Evolutionary conservation across 1,140 invertebrate genomes (phyloP).

Genomic region (Cydia strobilella): DNA sequence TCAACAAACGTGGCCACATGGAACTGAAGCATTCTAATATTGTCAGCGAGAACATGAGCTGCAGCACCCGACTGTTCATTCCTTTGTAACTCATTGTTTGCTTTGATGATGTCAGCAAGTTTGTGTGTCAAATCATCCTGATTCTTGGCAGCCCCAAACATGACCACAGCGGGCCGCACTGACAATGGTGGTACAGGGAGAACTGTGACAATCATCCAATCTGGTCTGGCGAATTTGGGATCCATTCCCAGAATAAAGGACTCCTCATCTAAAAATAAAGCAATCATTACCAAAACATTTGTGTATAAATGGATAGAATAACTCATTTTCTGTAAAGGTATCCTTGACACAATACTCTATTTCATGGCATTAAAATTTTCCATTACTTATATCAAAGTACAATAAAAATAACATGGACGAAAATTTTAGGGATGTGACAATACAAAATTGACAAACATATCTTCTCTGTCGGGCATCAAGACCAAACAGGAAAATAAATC

Average conservation of each 20-base stretch:
- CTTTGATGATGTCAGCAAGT: conserved; percentile 98
- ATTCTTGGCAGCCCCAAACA: conserved; percentile 99
- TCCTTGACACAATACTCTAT: too few relatives aligned
- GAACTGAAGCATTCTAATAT: conserved; percentile 99
- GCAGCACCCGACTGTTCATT: conserved; percentile 98
- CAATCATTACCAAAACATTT: not conserved
- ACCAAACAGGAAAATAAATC: too few relatives aligned
- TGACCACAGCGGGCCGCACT: conserved; percentile 97
- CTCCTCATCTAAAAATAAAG: conserved; percentile 90
- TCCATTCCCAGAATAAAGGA: conserved; percentile 98
- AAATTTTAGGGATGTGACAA: too few relatives aligned
- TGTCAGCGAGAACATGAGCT: conserved; percentile 97
- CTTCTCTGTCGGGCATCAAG: too few relatives aligned
- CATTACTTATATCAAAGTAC: too few relatives aligned
- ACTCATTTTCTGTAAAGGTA: too few relatives aligned
- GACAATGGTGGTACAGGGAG: conserved; percentile 97
- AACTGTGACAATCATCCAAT: conserved; percentile 99
- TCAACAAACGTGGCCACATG: conserved; percentile 99
- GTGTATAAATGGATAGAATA: too few relatives aligned
- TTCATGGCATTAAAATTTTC: too few relatives aligned
- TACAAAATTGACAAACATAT: too few relatives aligned
- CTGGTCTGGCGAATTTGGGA: conserved; percentile 96
- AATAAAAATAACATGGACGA: too few relatives aligned
- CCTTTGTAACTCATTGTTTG: conserved; percentile 97
- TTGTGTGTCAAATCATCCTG: conserved; percentile 99